phyloP scores from a whole-genome alignment of 92 coral and sea anemone species.

The Epizoanthus stellaris region DNA sequence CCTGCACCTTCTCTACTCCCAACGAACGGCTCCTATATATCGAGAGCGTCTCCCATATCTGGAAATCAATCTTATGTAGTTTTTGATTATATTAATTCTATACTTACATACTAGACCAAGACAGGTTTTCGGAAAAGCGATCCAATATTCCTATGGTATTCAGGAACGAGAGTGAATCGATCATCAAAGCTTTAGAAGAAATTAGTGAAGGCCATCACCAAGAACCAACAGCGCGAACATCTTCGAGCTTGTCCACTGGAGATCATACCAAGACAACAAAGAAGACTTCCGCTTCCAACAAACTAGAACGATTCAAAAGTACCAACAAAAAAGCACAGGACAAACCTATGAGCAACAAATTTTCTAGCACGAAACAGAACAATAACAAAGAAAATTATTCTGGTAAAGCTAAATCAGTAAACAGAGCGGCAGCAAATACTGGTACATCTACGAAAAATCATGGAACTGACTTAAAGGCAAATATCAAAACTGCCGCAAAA shows the following conservation, averaged over 20 bases:
- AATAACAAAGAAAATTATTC: not conserved
- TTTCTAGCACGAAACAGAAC: not conserved
- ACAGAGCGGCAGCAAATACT: not conserved
- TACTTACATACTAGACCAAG: not conserved
- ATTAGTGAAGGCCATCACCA: constrained; percentile 18
- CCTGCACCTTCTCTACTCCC: too few species aligned
- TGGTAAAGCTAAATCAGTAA: not conserved
- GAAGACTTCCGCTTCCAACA: not conserved
- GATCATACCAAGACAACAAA: not conserved
- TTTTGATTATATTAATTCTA: not conserved
- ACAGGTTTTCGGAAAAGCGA: not conserved
- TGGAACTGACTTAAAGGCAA: not conserved
- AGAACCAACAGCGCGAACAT: not conserved
- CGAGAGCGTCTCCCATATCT: too few species aligned
- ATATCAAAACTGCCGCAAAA: too few species aligned
- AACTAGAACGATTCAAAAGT: not conserved
- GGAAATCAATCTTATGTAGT: too few species aligned
- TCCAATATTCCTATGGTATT: constrained; percentile 2
- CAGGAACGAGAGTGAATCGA: constrained; percentile 25
- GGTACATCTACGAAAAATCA: not conserved
- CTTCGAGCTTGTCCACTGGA: not conserved
- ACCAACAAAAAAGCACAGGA: too few species aligned
- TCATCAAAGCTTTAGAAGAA: constrained; percentile 45
- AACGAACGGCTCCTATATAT: too few species aligned
- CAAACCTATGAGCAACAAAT: not conserved